phyloP scores from a whole-genome alignment of 2,797 vertebrate genomes.

The Gouania willdenowi region DNA sequence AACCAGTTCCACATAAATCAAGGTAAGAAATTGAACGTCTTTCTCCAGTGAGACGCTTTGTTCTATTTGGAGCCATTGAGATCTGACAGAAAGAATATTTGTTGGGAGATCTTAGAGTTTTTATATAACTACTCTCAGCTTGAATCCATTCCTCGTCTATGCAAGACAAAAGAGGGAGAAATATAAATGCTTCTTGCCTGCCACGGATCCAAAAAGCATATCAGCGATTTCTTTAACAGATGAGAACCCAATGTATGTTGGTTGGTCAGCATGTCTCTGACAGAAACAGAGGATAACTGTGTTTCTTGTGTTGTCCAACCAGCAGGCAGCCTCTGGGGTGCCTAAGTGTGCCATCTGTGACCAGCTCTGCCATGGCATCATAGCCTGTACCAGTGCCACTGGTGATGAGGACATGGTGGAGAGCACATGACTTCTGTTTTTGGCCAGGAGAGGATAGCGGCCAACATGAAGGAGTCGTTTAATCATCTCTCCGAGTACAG shows the following conservation, averaged over 20 bases:
- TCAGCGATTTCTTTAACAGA: conserved; percentile 12
- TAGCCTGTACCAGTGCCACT: conserved; percentile 41
- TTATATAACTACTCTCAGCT: background rate
- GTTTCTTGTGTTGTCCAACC: conserved; percentile 60
- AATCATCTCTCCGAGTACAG: too few species aligned
- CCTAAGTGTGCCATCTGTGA: conserved; percentile 68
- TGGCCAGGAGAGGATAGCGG: conserved; percentile 16
- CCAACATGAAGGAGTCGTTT: conserved; percentile 9
- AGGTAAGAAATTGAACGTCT: background rate
- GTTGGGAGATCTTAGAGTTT: background rate
- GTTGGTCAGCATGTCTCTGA: conserved; percentile 41
- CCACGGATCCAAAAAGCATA: conserved; percentile 18
- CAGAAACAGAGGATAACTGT: conserved; percentile 47
- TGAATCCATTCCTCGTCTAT: background rate
- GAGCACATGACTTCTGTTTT: conserved; percentile 32
- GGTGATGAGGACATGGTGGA: conserved; percentile 25
- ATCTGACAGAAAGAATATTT: background rate
- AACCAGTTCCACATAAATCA: background rate
- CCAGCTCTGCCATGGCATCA: conserved; percentile 58
- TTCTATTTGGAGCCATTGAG: background rate
- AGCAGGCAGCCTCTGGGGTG: conserved; percentile 58
- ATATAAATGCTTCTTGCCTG: too few species aligned
- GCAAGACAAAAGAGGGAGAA: background rate
- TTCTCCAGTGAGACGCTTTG: background rate
- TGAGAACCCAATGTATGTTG: conserved; percentile 26